Conservation (phyloP, 2,888 invertebrate species). For the Diadegma fenestrale region DNA sequence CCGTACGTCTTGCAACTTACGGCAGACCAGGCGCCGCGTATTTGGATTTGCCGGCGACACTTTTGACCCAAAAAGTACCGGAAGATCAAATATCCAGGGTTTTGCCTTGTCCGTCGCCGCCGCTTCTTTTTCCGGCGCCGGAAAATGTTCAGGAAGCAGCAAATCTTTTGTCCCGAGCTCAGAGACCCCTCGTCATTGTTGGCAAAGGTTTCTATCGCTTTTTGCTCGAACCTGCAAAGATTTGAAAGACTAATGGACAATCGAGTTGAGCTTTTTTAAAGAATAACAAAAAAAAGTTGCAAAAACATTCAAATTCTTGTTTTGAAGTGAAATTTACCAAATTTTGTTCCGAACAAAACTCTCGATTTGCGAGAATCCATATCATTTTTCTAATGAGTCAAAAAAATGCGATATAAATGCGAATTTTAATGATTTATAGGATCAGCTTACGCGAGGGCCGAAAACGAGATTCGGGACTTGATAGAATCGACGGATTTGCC, state of each 20-base stretch:
- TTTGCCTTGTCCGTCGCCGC: conserved; percentile 86
- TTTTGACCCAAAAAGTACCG: conserved; percentile 87
- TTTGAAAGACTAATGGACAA: not conserved
- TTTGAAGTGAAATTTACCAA: not conserved
- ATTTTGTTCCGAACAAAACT: not conserved
- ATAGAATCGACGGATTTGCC: conserved; percentile 92
- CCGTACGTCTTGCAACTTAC: conserved; percentile 92
- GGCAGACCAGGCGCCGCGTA: conserved; percentile 97
- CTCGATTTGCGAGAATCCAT: not conserved
- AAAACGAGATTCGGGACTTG: conserved; percentile 89
- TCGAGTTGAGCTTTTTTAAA: not conserved
- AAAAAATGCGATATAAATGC: not conserved
- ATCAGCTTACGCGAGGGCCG: conserved; percentile 93
- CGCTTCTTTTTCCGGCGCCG: conserved; percentile 90
- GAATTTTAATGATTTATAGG: conserved; percentile 85
- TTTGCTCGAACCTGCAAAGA: not conserved
- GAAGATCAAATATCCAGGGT: conserved; percentile 79
- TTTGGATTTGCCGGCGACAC: conserved; percentile 96
- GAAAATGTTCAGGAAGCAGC: conserved; percentile 90
- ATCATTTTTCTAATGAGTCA: conserved; percentile 17
- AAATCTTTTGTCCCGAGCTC: conserved; percentile 89
- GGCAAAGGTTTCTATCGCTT: conserved; percentile 89
- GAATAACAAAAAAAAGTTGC: not conserved
- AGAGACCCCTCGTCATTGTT: conserved; percentile 94
- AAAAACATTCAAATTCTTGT: not conserved